Conservation (phyloP, 2,797 vertebrate species). For the Microctenopoma steveboyesi region DNA sequence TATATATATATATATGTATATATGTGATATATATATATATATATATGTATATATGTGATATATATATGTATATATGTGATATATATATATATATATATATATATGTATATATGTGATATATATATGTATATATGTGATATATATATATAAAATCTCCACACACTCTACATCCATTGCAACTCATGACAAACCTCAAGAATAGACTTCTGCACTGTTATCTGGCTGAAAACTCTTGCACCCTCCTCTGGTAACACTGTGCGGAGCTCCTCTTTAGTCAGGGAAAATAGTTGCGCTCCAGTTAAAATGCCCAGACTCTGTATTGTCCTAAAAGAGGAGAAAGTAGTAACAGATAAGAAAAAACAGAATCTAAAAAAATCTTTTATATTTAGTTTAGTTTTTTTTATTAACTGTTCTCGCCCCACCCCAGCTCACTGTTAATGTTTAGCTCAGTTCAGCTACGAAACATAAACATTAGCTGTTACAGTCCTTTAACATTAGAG, state of each 20-base stretch:
- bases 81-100: too few species aligned
- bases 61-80: too few species aligned
- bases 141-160: too few species aligned
- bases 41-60: too few species aligned
- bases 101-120: too few species aligned
- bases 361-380: not conserved
- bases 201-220: slow-evolving; percentile 85
- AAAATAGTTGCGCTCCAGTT: slow-evolving; percentile 84
- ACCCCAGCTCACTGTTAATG: not conserved
- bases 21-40: too few species aligned
- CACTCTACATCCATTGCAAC: not conserved
- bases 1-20: too few species aligned
- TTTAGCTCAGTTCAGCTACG: not conserved
- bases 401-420: too few species aligned
- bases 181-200: slow-evolving; percentile 84
- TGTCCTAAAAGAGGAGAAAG: slow-evolving; percentile 75
- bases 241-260: slow-evolving; percentile 80
- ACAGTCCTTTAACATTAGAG: slow-evolving; percentile 20
- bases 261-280: slow-evolving; percentile 81
- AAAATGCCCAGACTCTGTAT: slow-evolving; percentile 83
- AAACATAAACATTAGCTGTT: not conserved
- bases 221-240: slow-evolving; percentile 87
- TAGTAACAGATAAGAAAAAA: slow-evolving; percentile 3
- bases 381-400: not conserved
- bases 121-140: too few species aligned